Conservation (phyloP, 2,113 vertebrate species). For the Aleadryas rufinucha region DNA sequence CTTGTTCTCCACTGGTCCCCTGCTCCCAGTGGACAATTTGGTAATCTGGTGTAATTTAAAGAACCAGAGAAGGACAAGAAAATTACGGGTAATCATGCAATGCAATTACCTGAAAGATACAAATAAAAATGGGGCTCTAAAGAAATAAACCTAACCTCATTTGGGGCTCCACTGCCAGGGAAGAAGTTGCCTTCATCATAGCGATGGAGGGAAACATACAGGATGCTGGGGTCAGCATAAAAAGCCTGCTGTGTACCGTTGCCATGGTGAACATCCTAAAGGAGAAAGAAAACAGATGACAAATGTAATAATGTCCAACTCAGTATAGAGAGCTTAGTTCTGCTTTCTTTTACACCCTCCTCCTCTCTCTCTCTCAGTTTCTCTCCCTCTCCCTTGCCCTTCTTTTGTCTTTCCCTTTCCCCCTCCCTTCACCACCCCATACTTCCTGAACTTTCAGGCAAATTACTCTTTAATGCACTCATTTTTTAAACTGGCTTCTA, state of each 20-base stretch:
- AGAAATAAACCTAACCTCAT: conserved; percentile 97
- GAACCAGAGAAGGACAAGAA: conserved; percentile 83
- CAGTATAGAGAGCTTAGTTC: conserved; percentile 61
- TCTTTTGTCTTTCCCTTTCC: conserved; percentile 69
- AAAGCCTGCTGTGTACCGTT: conserved; percentile 89
- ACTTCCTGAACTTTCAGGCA: conserved; percentile 83
- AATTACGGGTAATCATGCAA: conserved; percentile 85
- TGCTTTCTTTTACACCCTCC: conserved; percentile 63
- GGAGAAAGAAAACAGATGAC: conserved; percentile 92
- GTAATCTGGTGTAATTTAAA: conserved; percentile 87
- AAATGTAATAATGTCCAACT: conserved; percentile 83
- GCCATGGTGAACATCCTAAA: conserved; percentile 91
- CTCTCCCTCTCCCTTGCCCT: conserved; percentile 59
- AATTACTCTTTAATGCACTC: conserved; percentile 92
- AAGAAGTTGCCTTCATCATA: conserved; percentile 95
- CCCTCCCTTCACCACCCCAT: conserved; percentile 69
- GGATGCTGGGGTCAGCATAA: conserved; percentile 89
- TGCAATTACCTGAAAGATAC: conserved; percentile 82
- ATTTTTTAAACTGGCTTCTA: conserved; percentile 89
- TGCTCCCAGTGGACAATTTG: conserved; percentile 76
- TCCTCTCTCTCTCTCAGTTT: background rate
- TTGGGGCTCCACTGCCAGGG: conserved; percentile 88
- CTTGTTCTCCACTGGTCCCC: conserved; percentile 73
- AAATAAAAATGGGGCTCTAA: conserved; percentile 80
- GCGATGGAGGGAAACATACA: conserved; percentile 89